A percentile compares a stretch with the other conserved stretches of the same genome.
These are phyloP conservation scores for Clamator glandarius DNA, from an alignment of 2,797 vertebrate species.

Conservation along the genomic window DNA sequence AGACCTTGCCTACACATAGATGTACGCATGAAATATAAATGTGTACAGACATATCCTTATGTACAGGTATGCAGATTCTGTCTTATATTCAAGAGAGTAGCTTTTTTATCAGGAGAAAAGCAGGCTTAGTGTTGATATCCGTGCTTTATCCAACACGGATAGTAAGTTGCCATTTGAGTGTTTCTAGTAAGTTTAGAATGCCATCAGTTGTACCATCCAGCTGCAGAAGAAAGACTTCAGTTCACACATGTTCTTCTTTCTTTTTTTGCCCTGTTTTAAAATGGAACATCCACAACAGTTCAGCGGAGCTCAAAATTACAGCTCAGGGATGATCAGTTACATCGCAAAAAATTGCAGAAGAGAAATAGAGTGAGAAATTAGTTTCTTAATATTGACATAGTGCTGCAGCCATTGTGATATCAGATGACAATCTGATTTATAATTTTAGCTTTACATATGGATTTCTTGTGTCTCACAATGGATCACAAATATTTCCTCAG, in stretches of 20 bases:
- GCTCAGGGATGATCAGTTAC: slow-evolving; percentile 65
- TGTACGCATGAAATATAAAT: not conserved
- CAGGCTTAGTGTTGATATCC: not conserved
- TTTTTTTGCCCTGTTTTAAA: not conserved
- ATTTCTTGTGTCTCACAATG: not conserved
- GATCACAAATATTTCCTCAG: not conserved
- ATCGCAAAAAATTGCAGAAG: slow-evolving; percentile 42
- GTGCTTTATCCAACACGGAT: slow-evolving; percentile 9
- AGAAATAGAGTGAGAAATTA: slow-evolving; percentile 78
- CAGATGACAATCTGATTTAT: slow-evolving; percentile 6
- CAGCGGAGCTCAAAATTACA: slow-evolving; percentile 79
- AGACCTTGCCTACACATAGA: not conserved
- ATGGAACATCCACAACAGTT: slow-evolving; percentile 73
- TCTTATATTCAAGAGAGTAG: not conserved
- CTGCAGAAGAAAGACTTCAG: slow-evolving; percentile 43
- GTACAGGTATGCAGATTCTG: accelerated
- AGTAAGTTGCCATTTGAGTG: not conserved
- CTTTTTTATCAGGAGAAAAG: not conserved
- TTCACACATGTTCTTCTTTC: slow-evolving; percentile 30
- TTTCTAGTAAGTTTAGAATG: slow-evolving; percentile 8
- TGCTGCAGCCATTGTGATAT: not conserved
- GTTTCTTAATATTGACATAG: slow-evolving; percentile 65
- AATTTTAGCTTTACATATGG: not conserved
- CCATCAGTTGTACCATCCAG: slow-evolving; percentile 15
- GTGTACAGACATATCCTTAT: not conserved